Evolutionary conservation across 2,113 vertebrate genomes (phyloP), one percentile per base, ranked within the genome.

Genomic region (Gyps fulvus): DNA sequence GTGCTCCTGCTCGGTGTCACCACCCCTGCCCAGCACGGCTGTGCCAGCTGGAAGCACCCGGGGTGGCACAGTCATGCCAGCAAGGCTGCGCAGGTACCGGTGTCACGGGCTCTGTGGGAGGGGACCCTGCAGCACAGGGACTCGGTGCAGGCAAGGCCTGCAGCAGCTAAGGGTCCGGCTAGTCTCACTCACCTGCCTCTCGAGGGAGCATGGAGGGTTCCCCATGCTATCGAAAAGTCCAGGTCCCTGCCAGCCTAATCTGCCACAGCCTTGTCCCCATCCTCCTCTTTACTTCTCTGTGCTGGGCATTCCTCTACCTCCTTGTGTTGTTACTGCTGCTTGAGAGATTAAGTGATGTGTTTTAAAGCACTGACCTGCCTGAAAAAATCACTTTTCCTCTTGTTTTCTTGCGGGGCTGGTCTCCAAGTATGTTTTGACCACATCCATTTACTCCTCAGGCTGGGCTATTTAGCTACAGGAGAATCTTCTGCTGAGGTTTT

Each of bases 161-260:
- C 18, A 17, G 8, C 0, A 1, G 2, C 10, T 2, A 2, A 21
- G 32, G 36, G 21, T 31, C 1, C 1, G 36, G 21, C 15, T 34
- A 4, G 2, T 31, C 18, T 38, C 8, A 0, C 9, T 67, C 6
- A 3, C 1, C 40, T 9, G 32, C 42, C 61, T 71, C 11, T 15
- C 0, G 1, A 36, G n/a, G 62, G 23, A 17, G 7, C 1, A 1
- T 2, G 32, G 32, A 21, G 38, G 42, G 6, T 38, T 57, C 29
- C 31, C 47, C 3, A 0, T 11, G 10, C 47, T 50, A 8, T 18
- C 1, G 0, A 11, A 18, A 17, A 14, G 29, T 13, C 23, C 26
- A 26, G 55, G 16, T 65, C 42, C 59, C 59, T 50, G 2, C 45
- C 55, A 74, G 42, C 21, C 31, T 65, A 1, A 19, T 32, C 34